These are phyloP conservation scores for Strix aluco DNA, from an alignment of 2,113 vertebrate species.

Conservation along the genomic window DNA sequence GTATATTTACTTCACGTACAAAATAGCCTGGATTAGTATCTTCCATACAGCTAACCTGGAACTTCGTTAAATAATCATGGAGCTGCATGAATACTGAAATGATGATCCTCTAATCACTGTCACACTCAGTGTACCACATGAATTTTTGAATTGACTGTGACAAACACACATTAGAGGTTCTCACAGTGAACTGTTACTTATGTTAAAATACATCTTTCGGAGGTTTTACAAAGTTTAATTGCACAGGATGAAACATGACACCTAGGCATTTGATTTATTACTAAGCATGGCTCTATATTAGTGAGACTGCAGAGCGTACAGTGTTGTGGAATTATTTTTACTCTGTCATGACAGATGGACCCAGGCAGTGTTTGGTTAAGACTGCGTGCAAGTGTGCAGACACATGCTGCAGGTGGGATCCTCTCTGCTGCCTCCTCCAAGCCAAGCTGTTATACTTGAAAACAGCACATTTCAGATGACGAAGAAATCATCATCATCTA, in stretches of 20 bases:
- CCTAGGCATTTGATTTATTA: conserved; percentile 55
- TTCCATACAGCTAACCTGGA: neutral
- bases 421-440: conserved; percentile 51
- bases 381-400: neutral
- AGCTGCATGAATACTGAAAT: neutral
- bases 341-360: conserved; percentile 59
- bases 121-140: neutral
- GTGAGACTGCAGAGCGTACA: conserved; percentile 1
- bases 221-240: conserved; percentile 55
- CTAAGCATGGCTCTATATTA: conserved; percentile 46
- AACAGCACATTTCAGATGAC: conserved; percentile 29
- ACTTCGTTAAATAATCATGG: neutral
- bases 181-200: neutral
- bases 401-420: conserved; percentile 46
- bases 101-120: neutral
- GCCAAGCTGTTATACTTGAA: conserved; percentile 44
- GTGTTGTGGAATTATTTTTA: conserved; percentile 55
- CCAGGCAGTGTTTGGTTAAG: conserved; percentile 17
- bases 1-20: neutral
- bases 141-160: neutral
- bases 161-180: neutral
- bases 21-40: neutral
- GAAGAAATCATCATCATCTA: conserved; percentile 11
- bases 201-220: conserved; percentile 1
- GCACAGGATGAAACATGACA: conserved; percentile 54